Base-by-base conservation (phyloP, 2,888 invertebrate species). In the Endomychus coccineus region DNA sequence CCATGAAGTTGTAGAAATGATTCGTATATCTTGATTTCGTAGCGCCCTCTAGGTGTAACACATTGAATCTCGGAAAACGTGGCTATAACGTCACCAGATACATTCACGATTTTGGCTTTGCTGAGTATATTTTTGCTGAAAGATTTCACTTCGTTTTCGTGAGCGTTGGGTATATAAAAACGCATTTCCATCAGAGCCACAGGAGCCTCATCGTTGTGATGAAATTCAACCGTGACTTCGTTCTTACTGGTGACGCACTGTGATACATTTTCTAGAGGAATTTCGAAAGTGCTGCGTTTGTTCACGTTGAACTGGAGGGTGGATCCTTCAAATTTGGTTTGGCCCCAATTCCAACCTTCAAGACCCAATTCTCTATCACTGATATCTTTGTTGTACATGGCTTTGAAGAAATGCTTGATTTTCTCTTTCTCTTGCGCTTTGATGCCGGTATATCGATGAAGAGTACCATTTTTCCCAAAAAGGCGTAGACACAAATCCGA, bases 381-480 rank as follows among this genome's bases (percentile, higher is more conserved):
- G 6, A 19, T 19, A 6, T 19, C 21, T 6, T 19, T 7, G 6
- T 19, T 19, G 21, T 19, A 19, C 21, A 19, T n/a, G 21, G 6
- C n/a, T n/a, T 19, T 19, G 21, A 19, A 19, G 21, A 19, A 19
- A 6, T 6, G n/a, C 21, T 19, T 19, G 21, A 19, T 19, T n/a
- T 19, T 19, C 21, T 19, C 21, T n/a, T 19, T 19, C 6, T 19
- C 21, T n/a, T 6, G 6, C 21, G 6, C n/a, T 7, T 6, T n/a
- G 21, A 19, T 7, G n/a, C 21, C 21, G 21, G 6, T 7, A n/a
- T 7, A 19, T 6, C 21, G 21, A n/a, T 19, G 21, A 7, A 19
- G n/a, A n/a, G n/a, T 19, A n/a, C 21, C 21, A 19, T 19, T 19
- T n/a, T 19, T 19, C 21, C n/a, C 21, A 19, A 19, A 19, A 19